phyloP scores from a whole-genome alignment of 2,888 invertebrate species.

The Phengaris alcon region DNA sequence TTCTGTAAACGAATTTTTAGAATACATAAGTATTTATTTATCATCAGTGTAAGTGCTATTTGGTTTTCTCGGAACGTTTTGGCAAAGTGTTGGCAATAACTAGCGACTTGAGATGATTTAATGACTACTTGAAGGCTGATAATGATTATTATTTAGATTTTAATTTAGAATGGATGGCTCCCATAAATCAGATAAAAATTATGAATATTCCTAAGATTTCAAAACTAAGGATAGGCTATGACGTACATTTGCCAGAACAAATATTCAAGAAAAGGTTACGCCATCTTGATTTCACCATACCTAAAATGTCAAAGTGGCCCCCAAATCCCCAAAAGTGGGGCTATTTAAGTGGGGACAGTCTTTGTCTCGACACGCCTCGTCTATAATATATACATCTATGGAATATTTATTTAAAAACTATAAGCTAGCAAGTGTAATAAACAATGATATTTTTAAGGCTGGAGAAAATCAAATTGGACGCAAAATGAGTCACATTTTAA shows the following conservation, averaged over 20 bases:
- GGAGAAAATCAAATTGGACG: conserved; percentile 1
- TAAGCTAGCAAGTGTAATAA: neutral
- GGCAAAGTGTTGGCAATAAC: neutral
- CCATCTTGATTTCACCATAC: no score
- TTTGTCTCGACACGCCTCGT: no score
- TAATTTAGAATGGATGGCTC: neutral
- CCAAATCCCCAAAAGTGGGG: no score
- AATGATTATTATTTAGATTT: neutral
- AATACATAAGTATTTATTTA: neutral
- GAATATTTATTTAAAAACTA: conserved; percentile 7
- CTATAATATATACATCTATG: no score
- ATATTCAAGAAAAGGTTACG: no score
- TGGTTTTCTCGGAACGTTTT: neutral
- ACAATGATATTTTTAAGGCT: conserved; percentile 8
- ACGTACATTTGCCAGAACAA: no score
- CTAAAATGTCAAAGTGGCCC: no score
- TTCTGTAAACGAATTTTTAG: neutral
- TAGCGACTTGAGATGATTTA: no score
- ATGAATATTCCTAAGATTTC: no score
- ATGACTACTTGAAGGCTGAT: neutral
- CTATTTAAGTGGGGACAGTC: no score
- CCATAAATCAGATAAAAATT: no score
- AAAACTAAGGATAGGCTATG: no score
- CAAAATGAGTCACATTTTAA: conserved; percentile 15
- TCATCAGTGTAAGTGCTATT: neutral